These are phyloP conservation scores for Aleiodes leptofemur DNA, from an alignment of 2,888 invertebrate species.

Conservation along the genomic window DNA sequence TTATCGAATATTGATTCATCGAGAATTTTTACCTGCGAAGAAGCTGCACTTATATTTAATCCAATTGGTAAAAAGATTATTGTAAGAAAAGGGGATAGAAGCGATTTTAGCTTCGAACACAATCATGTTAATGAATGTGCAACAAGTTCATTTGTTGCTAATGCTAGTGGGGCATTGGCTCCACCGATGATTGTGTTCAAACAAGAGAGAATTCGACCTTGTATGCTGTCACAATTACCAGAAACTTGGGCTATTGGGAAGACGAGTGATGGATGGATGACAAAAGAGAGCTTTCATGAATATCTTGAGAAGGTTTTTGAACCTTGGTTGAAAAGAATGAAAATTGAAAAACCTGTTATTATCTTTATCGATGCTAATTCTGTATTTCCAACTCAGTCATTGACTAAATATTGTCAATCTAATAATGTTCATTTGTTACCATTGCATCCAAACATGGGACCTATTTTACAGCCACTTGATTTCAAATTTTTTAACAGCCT, in stretches of 20 bases:
- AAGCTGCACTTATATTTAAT: constrained; percentile 69
- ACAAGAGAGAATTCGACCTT: constrained; percentile 50
- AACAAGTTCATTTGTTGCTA: constrained; percentile 59
- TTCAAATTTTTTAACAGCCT: constrained; percentile 52
- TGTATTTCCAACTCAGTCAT: constrained; percentile 44
- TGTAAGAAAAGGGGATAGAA: constrained; percentile 61
- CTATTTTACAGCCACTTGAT: constrained; percentile 54
- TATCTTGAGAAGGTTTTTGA: constrained; percentile 53
- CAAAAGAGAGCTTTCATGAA: constrained; percentile 54
- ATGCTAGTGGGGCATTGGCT: constrained; percentile 45
- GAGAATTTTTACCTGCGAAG: constrained; percentile 69
- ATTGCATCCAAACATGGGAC: constrained; percentile 54
- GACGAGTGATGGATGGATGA: constrained; percentile 58
- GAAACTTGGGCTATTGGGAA: constrained; percentile 48
- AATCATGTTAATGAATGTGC: constrained; percentile 60
- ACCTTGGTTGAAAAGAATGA: constrained; percentile 46
- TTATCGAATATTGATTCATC: constrained; percentile 59
- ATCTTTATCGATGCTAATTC: constrained; percentile 54
- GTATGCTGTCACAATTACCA: constrained; percentile 50
- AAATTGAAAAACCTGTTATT: constrained; percentile 49
- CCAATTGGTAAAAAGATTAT: constrained; percentile 67
- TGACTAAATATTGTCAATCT: constrained; percentile 48
- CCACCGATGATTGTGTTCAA: constrained; percentile 55
- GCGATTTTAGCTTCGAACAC: constrained; percentile 56
- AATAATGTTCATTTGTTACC: constrained; percentile 50